These are phyloP conservation scores for Pseudolycoriella hygida DNA, from an alignment of 2,888 invertebrate genomes.

Conservation along the genomic window DNA sequence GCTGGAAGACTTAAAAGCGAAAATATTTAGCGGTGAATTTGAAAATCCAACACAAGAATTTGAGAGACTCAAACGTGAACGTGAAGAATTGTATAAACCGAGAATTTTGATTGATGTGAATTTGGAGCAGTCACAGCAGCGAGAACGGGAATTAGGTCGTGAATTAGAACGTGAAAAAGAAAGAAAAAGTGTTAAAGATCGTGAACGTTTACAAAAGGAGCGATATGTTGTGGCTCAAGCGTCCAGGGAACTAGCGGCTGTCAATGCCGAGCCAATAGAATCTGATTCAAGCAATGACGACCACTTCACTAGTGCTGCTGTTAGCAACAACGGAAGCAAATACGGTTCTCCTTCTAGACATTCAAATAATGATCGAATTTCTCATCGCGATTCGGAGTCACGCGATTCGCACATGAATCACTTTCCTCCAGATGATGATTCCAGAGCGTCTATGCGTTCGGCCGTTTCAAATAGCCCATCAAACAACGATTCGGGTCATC, in stretches of 20 bases:
- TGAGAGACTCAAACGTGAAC: slow-evolving; percentile 51
- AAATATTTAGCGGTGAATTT: slow-evolving; percentile 51
- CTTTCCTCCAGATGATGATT: slow-evolving; percentile 25
- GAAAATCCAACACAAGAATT: slow-evolving; percentile 47
- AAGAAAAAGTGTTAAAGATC: slow-evolving; percentile 25
- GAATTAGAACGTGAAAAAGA: slow-evolving; percentile 31
- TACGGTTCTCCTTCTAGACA: slow-evolving; percentile 3
- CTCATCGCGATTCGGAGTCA: slow-evolving; percentile 22
- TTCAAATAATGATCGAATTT: slow-evolving; percentile 9
- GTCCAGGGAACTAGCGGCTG: slow-evolving; percentile 40
- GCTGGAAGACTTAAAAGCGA: slow-evolving; percentile 62
- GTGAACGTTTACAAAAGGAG: slow-evolving; percentile 22
- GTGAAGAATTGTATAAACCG: slow-evolving; percentile 71
- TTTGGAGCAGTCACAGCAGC: slow-evolving; percentile 39
- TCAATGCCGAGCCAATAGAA: slow-evolving; percentile 57
- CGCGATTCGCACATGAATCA: slow-evolving; percentile 16
- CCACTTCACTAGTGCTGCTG: slow-evolving; percentile 13
- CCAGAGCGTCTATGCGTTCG: slow-evolving; percentile 27
- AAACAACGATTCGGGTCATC: slow-evolving; percentile 13
- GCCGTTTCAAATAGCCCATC: slow-evolving; percentile 11
- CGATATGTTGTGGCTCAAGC: slow-evolving; percentile 38
- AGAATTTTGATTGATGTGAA: slow-evolving; percentile 58
- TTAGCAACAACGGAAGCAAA: slow-evolving; percentile 8
- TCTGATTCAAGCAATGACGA: slow-evolving; percentile 37
- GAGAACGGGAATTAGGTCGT: slow-evolving; percentile 38